Evolutionary conservation across 2,113 vertebrate genomes (phyloP).

Genomic region (Pedetes capensis): DNA sequence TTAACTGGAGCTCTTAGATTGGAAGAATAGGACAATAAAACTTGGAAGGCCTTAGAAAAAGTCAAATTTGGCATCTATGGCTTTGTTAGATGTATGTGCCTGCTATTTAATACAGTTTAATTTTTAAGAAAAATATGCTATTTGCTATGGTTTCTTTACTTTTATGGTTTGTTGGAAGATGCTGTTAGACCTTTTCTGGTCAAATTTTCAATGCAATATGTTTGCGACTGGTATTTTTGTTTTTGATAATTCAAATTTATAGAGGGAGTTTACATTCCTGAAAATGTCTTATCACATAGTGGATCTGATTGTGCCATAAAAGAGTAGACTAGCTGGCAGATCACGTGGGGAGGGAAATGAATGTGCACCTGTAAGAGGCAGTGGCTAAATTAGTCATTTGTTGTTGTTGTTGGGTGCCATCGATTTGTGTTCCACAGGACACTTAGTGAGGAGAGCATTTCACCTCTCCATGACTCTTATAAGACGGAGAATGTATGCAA

Average conservation of each 20-base stretch:
- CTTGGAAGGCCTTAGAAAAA: not conserved
- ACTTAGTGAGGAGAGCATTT: not conserved
- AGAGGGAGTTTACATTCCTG: constrained; percentile 26
- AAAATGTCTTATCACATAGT: constrained; percentile 49
- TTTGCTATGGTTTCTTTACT: not conserved
- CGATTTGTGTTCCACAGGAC: too few species aligned
- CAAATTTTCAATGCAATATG: not conserved
- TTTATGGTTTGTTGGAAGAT: constrained; percentile 13
- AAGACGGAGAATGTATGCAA: not conserved
- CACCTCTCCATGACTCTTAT: not conserved
- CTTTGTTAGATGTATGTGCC: not conserved
- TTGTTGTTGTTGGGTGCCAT: too few species aligned
- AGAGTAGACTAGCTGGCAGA: not conserved
- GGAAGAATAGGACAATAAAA: not conserved
- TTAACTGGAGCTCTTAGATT: not conserved
- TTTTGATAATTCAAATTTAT: not conserved
- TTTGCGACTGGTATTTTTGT: constrained; percentile 39
- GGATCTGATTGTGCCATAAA: constrained; percentile 38
- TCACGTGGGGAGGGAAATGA: constrained; percentile 47
- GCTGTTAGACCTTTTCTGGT: not conserved
- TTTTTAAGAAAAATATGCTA: not conserved
- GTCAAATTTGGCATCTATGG: not conserved
- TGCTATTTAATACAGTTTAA: not conserved
- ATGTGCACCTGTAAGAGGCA: constrained; percentile 42
- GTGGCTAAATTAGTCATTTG: constrained; percentile 20